phyloP scores from a whole-genome alignment of 2,113 vertebrate genomes.

The Lonchura striata region DNA sequence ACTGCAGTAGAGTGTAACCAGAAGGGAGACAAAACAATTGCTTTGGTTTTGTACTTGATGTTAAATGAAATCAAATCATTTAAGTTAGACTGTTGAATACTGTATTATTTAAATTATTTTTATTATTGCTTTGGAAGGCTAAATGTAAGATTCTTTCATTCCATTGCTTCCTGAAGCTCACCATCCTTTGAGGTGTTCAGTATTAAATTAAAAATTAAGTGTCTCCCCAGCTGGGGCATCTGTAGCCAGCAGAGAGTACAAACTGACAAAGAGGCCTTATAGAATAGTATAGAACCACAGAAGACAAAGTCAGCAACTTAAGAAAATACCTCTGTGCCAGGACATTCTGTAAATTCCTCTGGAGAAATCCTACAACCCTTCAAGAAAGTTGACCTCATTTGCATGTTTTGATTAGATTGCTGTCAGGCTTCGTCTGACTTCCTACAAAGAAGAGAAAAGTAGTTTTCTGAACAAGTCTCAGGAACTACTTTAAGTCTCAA shows the following conservation, averaged over 20 bases:
- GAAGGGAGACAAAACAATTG: not conserved
- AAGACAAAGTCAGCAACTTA: slow-evolving; percentile 25
- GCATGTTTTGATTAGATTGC: slow-evolving; percentile 78
- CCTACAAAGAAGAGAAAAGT: not conserved
- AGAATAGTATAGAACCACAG: not conserved
- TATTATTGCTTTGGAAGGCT: not conserved
- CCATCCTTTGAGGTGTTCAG: slow-evolving; percentile 27
- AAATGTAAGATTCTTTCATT: not conserved
- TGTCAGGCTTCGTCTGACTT: slow-evolving; percentile 52
- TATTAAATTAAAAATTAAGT: slow-evolving; percentile 51
- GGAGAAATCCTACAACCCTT: slow-evolving; percentile 71
- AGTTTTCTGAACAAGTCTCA: not conserved
- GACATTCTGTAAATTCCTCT: slow-evolving; percentile 69
- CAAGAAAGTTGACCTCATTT: slow-evolving; percentile 77
- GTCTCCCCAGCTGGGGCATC: not conserved
- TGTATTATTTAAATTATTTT: not conserved
- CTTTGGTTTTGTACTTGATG: not conserved
- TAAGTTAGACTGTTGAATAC: not conserved
- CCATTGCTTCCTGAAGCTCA: not conserved
- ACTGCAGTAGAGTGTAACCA: not conserved
- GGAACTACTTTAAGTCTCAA: not conserved
- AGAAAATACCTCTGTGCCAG: slow-evolving; percentile 54
- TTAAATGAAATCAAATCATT: not conserved
- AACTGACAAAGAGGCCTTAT: not conserved
- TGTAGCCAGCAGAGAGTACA: slow-evolving; percentile 3